phyloP scores from a whole-genome alignment of 1,140 invertebrate species.

The Eurosta solidaginis region DNA sequence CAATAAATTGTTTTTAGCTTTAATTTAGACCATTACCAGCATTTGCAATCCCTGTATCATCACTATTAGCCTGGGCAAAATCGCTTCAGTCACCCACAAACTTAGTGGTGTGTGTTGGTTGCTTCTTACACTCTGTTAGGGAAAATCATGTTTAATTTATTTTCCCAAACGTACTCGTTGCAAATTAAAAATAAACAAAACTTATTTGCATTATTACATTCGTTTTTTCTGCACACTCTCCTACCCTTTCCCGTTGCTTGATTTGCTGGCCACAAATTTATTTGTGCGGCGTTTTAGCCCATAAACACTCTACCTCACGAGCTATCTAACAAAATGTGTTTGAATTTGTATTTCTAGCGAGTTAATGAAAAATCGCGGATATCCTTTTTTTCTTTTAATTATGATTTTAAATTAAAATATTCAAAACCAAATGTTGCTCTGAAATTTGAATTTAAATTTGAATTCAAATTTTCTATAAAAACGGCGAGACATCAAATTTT shows the following conservation, averaged over 20 bases:
- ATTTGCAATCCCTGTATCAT: no score
- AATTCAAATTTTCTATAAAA: background rate
- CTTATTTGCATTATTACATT: slow-evolving; percentile 12
- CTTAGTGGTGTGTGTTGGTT: background rate
- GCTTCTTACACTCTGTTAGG: no score
- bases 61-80: background rate
- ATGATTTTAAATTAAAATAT: slow-evolving; percentile 53
- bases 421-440: slow-evolving; percentile 23
- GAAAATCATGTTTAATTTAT: slow-evolving; percentile 26
- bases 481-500: background rate
- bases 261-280: background rate
- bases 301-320: no score
- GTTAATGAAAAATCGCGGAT: slow-evolving; percentile 35
- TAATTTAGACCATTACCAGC: no score
- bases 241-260: background rate
- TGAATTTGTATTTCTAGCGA: background rate
- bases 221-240: no score
- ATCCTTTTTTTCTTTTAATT: slow-evolving; percentile 53
- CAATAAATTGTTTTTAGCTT: no score
- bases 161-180: slow-evolving; percentile 24
- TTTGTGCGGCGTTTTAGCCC: background rate
- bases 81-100: background rate
- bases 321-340: no score
- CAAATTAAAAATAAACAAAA: slow-evolving; percentile 35
- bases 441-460: slow-evolving; percentile 28